phyloP scores from a whole-genome alignment of 2,797 vertebrate species.

The Sardinella longiceps region DNA sequence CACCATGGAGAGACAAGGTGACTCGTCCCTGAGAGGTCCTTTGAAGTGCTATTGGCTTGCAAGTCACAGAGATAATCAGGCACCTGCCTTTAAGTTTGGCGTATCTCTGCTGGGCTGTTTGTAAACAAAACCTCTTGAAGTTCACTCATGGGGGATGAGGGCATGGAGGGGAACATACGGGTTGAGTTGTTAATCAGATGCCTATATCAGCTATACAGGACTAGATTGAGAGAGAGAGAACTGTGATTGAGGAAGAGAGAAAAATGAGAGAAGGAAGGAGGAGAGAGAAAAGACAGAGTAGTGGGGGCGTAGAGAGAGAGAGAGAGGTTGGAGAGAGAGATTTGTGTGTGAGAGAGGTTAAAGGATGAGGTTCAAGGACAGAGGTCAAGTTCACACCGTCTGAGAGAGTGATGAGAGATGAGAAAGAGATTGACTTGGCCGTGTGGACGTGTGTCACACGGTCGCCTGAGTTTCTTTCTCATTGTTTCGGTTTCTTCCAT shows the following conservation, averaged over 20 bases:
- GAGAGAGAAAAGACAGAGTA: not conserved
- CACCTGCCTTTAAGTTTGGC: slow-evolving; percentile 46
- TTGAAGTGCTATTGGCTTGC: slow-evolving; percentile 55
- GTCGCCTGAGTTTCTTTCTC: too few relatives aligned
- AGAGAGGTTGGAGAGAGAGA: not conserved
- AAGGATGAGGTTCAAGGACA: not conserved
- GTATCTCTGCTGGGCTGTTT: slow-evolving; percentile 52
- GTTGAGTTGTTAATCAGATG: slow-evolving; percentile 20
- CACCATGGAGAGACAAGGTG: slow-evolving; percentile 36
- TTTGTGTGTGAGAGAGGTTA: not conserved
- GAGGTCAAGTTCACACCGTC: not conserved
- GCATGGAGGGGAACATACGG: slow-evolving; percentile 48
- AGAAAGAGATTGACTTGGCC: not conserved
- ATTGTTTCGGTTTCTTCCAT: too few relatives aligned
- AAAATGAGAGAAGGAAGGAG: not conserved
- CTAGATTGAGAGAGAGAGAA: not conserved
- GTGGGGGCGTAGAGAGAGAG: not conserved
- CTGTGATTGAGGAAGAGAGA: not conserved
- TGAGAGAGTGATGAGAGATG: too few relatives aligned
- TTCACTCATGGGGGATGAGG: slow-evolving; percentile 49
- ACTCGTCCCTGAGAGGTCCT: slow-evolving; percentile 37
- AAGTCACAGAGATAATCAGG: slow-evolving; percentile 56
- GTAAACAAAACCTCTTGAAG: slow-evolving; percentile 56
- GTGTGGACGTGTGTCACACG: not conserved
- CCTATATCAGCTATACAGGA: slow-evolving; percentile 18